Conservation (phyloP, 2,113 vertebrate species). For the Hystrix cristata region DNA sequence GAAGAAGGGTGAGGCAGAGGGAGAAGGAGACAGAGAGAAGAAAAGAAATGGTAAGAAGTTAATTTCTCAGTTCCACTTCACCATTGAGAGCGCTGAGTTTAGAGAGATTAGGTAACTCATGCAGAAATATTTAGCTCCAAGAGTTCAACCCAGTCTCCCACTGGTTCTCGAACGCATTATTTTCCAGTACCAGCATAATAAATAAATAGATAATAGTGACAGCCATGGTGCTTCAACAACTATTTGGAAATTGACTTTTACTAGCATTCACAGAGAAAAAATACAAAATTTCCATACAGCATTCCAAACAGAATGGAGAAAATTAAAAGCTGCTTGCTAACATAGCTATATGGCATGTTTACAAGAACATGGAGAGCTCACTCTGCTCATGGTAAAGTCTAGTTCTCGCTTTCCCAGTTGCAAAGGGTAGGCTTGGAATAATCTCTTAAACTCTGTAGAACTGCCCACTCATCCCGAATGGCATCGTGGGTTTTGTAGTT, state of each 20-base stretch:
- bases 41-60: neutral
- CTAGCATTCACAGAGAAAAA: neutral
- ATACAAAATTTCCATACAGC: neutral
- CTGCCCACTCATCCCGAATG: neutral
- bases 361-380: neutral
- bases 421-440: neutral
- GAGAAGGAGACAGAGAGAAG: neutral
- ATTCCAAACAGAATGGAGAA: neutral
- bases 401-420: neutral
- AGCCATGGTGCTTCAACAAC: neutral
- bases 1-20: too few relatives aligned
- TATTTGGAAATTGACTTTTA: neutral
- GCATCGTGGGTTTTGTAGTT: neutral
- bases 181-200: neutral
- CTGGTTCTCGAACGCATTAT: neutral
- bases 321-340: neutral
- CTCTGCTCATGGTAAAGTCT: neutral
- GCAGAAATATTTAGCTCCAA: neutral
- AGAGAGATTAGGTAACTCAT: neutral
- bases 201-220: neutral
- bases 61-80: neutral
- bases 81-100: neutral
- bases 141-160: slow-evolving; percentile 8
- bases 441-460: neutral
- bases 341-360: neutral